Evolutionary conservation across 2,888 invertebrate genomes (phyloP).

Genomic region (Ormyrus labotus): DNA sequence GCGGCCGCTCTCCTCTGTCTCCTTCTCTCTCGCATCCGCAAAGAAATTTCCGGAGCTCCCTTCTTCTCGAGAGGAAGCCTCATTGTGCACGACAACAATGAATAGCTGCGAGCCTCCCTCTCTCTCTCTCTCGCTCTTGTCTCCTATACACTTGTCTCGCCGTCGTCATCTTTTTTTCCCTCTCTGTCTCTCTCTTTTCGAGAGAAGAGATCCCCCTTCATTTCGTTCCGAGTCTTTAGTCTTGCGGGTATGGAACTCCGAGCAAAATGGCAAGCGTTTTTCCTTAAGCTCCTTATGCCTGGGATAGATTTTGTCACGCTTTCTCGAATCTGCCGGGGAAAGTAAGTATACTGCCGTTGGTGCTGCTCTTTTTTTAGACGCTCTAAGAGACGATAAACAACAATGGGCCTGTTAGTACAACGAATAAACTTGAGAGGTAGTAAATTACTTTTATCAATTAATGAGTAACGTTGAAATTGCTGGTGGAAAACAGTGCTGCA

Average conservation of each 20-base stretch:
- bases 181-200: background rate
- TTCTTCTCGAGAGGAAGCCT: constrained; percentile 46
- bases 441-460: no score
- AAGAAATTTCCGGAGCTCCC: constrained; percentile 31
- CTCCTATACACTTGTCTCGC: constrained; percentile 15
- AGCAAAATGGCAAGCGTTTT: constrained; percentile 37
- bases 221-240: constrained; percentile 43
- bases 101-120: constrained; percentile 40
- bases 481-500: no score
- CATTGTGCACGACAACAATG: constrained; percentile 58
- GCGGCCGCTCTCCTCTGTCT: background rate
- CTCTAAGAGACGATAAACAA: no score
- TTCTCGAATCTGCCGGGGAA: background rate
- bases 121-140: background rate
- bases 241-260: constrained; percentile 9
- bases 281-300: background rate
- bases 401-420: no score
- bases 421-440: no score
- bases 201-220: background rate
- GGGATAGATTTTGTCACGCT: constrained; percentile 6
- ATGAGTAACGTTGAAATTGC: no score
- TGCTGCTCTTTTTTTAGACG: no score
- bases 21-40: background rate
- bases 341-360: background rate
- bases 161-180: background rate